Conservation (phyloP, 1,140 invertebrate genomes). For the Drosophila azteca region DNA sequence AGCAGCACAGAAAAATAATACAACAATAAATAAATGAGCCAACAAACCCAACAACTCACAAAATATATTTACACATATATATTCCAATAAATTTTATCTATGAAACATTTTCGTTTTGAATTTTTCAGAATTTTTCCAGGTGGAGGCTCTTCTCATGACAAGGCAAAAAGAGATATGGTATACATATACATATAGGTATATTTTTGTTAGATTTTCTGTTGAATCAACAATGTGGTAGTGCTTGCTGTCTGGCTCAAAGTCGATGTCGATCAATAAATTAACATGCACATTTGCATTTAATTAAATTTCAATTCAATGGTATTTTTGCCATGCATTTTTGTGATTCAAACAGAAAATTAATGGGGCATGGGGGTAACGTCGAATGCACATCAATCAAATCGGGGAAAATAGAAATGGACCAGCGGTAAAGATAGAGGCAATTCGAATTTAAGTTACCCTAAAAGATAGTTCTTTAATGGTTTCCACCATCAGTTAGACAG, state of each 20-base stretch:
- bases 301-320: constrained; percentile 56
- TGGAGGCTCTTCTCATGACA: constrained; percentile 35
- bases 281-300: constrained; percentile 73
- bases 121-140: constrained; percentile 32
- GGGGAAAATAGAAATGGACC: constrained; percentile 48
- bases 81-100: constrained; percentile 33
- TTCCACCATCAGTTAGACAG: too few relatives aligned
- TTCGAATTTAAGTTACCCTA: constrained; percentile 15
- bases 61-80: constrained; percentile 22
- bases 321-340: constrained; percentile 45
- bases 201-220: constrained; percentile 6
- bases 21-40: constrained; percentile 39
- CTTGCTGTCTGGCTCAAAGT: constrained; percentile 50
- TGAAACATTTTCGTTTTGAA: constrained; percentile 17
- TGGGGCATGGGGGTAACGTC: constrained; percentile 65
- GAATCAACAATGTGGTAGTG: constrained; percentile 25
- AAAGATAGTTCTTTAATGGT: not conserved
- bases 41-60: constrained; percentile 56
- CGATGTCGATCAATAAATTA: constrained; percentile 60
- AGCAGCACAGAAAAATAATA: not conserved
- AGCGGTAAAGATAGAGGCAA: constrained; percentile 1
- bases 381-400: constrained; percentile 64
- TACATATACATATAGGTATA: constrained; percentile 2
- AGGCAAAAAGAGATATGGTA: constrained; percentile 17
- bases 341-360: constrained; percentile 60